phyloP scores from a whole-genome alignment of 2,797 vertebrate genomes.

The Staurois parvus region DNA sequence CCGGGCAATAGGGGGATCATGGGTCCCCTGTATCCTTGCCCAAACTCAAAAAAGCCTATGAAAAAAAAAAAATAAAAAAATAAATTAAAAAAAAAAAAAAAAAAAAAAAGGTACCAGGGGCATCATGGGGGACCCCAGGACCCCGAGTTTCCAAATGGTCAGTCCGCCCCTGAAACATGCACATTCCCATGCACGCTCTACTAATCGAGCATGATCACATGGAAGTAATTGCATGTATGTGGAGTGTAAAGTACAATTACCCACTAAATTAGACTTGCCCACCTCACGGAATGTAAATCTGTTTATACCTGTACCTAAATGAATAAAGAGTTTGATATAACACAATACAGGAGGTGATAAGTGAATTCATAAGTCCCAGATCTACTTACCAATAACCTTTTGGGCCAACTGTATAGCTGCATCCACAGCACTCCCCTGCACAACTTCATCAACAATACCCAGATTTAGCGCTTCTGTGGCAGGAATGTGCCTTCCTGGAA shows the following conservation, averaged over 20 bases:
- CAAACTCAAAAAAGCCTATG: no score
- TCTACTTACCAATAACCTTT: conserved; percentile 82
- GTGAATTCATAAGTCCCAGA: not conserved
- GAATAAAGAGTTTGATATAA: not conserved
- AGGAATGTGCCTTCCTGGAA: conserved; percentile 82
- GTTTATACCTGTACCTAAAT: not conserved
- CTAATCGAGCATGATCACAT: no score
- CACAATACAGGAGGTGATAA: not conserved
- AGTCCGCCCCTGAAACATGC: no score
- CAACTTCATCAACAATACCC: conserved; percentile 87
- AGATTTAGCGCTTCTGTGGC: conserved; percentile 87
- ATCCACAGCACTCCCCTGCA: conserved; percentile 78
- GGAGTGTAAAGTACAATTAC: not conserved
- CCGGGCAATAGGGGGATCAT: no score
- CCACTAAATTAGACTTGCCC: not conserved
- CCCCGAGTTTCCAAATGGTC: no score
- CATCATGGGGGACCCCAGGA: no score
- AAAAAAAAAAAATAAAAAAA: no score
- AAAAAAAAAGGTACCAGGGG: no score
- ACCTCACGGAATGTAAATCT: not conserved
- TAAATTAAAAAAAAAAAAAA: no score
- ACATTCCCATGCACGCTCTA: no score
- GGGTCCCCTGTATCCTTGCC: no score
- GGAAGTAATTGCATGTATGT: no score
- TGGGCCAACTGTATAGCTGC: conserved; percentile 82